phyloP scores from a whole-genome alignment of 2,888 invertebrate genomes.

The Agrochola lychnidis region DNA sequence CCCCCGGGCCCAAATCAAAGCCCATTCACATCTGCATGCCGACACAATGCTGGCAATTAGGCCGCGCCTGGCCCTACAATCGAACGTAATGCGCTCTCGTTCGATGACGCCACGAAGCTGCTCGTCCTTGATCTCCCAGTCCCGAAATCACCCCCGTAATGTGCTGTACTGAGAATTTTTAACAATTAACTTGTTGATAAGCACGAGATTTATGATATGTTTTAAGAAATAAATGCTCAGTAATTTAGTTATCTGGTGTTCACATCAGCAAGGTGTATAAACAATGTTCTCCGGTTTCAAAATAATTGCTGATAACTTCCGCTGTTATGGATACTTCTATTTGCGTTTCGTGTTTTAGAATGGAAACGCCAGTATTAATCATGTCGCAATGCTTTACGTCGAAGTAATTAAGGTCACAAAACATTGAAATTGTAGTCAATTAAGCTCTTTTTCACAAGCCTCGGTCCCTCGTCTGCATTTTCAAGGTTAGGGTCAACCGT shows the following conservation, averaged over 20 bases:
- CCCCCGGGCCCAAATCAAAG: slow-evolving; percentile 89
- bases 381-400: slow-evolving; percentile 30
- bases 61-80: slow-evolving; percentile 88
- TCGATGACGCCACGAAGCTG: slow-evolving; percentile 81
- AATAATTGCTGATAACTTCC: slow-evolving; percentile 61
- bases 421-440: slow-evolving; percentile 49
- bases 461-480: slow-evolving; percentile 63
- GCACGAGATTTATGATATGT: slow-evolving; percentile 17
- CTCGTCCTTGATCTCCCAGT: slow-evolving; percentile 65
- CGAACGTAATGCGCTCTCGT: slow-evolving; percentile 89
- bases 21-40: slow-evolving; percentile 91
- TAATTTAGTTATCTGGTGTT: slow-evolving; percentile 43
- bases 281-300: slow-evolving; percentile 60
- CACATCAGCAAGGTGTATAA: slow-evolving; percentile 48
- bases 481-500: slow-evolving; percentile 76
- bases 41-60: slow-evolving; percentile 91
- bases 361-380: slow-evolving; percentile 43
- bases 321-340: slow-evolving; percentile 50
- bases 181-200: slow-evolving; percentile 47
- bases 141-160: slow-evolving; percentile 48
- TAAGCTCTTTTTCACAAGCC: slow-evolving; percentile 61
- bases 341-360: slow-evolving; percentile 47
- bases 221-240: slow-evolving; percentile 41
- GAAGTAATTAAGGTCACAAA: slow-evolving; percentile 58
- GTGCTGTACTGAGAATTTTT: slow-evolving; percentile 45